Base-by-base conservation (phyloP, 35 echinoderm and acorn worm genomes). In the Diadema setosum region DNA sequence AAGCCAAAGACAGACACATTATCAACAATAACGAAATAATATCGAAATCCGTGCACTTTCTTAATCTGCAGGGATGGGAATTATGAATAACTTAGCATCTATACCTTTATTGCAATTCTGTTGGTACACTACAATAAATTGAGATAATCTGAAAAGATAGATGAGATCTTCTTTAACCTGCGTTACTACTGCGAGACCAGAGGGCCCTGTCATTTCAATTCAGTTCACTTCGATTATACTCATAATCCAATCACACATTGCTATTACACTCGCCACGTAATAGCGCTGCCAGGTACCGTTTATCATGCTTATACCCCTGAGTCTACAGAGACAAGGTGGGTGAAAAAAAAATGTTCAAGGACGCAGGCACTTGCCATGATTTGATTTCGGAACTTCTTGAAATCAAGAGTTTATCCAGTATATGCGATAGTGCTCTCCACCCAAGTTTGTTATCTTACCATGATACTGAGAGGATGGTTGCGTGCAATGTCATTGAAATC, bases 401-500 rank as follows among this genome's bases (percentile, higher is more conserved):
- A n/a, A n/a, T n/a, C 14, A 1, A 21, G 14, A 55, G 2, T 16
- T 16, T 16, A 55, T 12, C 14, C 49, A 21, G 14, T 55, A 55
- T 55, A 55, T 55, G 14, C 14, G 21, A 55, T 55, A 55, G 21
- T 21, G 21, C 21, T 55, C 21, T 55, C 1, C 21, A 16, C 21
- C 21, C 14, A 16, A 55, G 21, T 12, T 16, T 16, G 49, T 16
- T 55, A 55, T 5, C 25, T 39, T 88, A 99, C 96, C 96, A 99
- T 99, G 42, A 99, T 83, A 24, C 58, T 85, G 5, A 99, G 87
- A 16, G 92, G 96, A 56, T 99, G 96, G 80, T 99, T 99, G 65
- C 83, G 61, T 84, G 94, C 32, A 90, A 76, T 20, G 89, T 89
- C 37, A 90, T 78, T 83, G 46, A 87, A 81, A 65, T 67, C 82